Evolutionary conservation across 2,113 vertebrate species (phyloP).

Genomic region (Onychostruthus taczanowskii): DNA sequence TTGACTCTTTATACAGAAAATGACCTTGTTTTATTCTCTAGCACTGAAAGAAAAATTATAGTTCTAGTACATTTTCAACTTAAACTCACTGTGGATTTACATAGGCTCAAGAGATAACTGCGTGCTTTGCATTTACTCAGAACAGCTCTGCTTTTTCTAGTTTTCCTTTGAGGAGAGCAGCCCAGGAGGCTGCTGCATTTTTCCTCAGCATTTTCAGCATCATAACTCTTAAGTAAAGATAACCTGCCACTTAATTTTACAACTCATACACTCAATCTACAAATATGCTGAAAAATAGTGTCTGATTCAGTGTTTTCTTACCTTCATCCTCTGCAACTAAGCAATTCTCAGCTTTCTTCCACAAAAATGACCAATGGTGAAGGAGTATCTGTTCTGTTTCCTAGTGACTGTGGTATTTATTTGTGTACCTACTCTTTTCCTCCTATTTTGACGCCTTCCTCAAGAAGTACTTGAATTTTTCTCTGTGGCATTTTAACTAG

Average conservation of each 20-base stretch:
- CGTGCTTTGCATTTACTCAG: background rate
- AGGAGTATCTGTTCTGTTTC: background rate
- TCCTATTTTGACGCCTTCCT: background rate
- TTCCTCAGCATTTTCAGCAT: background rate
- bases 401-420: background rate
- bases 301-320: background rate
- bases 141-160: background rate
- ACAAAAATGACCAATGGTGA: background rate
- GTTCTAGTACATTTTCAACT: background rate
- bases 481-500: background rate
- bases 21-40: conserved; percentile 13
- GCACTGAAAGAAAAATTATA: background rate
- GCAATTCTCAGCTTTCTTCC: background rate
- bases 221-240: background rate
- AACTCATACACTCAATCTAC: background rate
- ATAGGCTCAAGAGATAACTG: background rate
- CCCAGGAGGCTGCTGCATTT: background rate
- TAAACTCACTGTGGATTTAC: background rate
- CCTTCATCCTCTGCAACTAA: background rate
- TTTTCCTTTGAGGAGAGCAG: background rate
- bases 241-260: background rate
- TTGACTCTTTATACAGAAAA: background rate
- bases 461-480: background rate
- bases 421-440: background rate
- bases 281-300: background rate